phyloP scores from a whole-genome alignment of 35 echinoderm and acorn worm species.

The Ptychodera flava region DNA sequence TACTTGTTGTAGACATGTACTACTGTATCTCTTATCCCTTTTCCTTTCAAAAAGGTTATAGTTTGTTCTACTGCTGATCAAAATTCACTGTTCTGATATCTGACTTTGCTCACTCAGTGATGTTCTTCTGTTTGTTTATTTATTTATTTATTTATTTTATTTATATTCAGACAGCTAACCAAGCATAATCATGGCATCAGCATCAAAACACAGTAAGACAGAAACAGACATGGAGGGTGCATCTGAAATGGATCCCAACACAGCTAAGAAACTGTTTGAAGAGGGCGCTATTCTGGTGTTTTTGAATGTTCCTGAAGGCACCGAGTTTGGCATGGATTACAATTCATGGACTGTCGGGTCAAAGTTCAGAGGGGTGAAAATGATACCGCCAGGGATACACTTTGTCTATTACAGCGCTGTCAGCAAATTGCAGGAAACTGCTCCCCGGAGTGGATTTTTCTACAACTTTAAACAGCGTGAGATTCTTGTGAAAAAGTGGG shows the following conservation, averaged over 20 bases:
- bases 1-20: too few species aligned
- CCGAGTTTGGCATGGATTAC: constrained; percentile 98
- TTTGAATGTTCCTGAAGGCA: constrained; percentile 81
- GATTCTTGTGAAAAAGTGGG: constrained; percentile 76
- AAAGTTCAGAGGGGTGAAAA: constrained; percentile 96
- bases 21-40: too few species aligned
- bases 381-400: constrained; percentile 96
- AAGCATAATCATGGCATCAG: not conserved
- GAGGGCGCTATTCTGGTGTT: constrained; percentile 83
- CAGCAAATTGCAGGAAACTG: constrained; percentile 27
- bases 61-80: too few species aligned
- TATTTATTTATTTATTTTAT: too few species aligned
- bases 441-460: constrained; percentile 88
- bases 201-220: not conserved
- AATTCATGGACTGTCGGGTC: constrained; percentile 81
- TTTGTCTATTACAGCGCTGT: constrained; percentile 95
- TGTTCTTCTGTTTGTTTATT: too few species aligned
- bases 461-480: constrained; percentile 61
- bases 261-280: constrained; percentile 67
- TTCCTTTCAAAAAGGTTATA: too few species aligned
- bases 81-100: too few species aligned
- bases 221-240: not conserved
- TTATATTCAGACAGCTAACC: not conserved
- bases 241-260: constrained; percentile 66
- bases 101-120: too few species aligned